Percentiles rank a stretch among this genome's conserved stretches.
Evolutionary conservation across 2,888 invertebrate species (phyloP).

Genomic region (Blera fallax): DNA sequence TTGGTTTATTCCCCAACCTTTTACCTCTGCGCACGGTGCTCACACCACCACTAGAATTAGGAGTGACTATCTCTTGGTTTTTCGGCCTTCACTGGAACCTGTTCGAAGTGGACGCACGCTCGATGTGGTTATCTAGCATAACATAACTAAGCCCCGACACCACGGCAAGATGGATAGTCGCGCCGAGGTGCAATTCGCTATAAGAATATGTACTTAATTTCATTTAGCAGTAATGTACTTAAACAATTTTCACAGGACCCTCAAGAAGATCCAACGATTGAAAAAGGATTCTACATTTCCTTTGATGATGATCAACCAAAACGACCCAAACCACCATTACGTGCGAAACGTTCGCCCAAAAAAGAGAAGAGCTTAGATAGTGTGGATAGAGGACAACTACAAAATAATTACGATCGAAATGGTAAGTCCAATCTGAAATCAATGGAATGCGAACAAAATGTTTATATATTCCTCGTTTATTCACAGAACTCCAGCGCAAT

Average conservation of each 20-base stretch:
- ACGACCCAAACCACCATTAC: conserved; percentile 93
- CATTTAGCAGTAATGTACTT: neutral
- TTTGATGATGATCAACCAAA: conserved; percentile 95
- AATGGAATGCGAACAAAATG: neutral
- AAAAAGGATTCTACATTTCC: conserved; percentile 96
- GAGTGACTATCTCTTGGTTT: too few species aligned
- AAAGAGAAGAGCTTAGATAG: conserved; percentile 84
- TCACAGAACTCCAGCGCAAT: conserved; percentile 71
- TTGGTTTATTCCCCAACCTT: too few species aligned
- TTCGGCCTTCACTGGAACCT: too few species aligned
- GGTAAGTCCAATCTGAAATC: conserved; percentile 66
- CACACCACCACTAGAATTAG: too few species aligned
- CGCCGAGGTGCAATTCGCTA: neutral
- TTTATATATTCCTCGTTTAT: neutral
- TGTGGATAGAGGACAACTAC: conserved; percentile 80
- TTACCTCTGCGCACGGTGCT: too few species aligned
- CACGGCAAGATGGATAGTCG: too few species aligned
- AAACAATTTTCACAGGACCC: conserved; percentile 78
- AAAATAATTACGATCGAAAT: conserved; percentile 81
- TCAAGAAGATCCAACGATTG: conserved; percentile 83
- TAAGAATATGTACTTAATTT: neutral
- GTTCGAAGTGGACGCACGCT: too few species aligned
- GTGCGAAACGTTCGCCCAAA: conserved; percentile 90
- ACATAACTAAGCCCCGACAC: too few species aligned
- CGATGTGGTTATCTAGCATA: too few species aligned